Conservation (phyloP, 2,888 invertebrate species). For the Epirrhoe alternata region DNA sequence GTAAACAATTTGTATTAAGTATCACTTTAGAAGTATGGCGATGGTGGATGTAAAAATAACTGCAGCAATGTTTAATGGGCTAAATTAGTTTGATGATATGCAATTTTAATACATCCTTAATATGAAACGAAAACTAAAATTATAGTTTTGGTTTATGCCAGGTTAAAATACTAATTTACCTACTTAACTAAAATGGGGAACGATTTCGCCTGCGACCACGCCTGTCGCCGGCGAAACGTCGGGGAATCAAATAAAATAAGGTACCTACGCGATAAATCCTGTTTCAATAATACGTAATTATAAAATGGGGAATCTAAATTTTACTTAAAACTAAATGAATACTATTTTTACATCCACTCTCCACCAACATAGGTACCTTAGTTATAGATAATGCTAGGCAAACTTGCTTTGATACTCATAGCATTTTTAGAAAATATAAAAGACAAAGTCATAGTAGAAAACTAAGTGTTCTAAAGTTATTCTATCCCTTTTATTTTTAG, state of each 20-base stretch:
- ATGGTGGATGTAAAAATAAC: conserved; percentile 14
- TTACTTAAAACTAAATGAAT: background rate
- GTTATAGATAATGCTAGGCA: conserved; percentile 37
- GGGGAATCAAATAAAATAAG: no score
- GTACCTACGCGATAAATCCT: no score
- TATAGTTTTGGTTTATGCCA: no score
- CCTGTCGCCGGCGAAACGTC: no score
- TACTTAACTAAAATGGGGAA: no score
- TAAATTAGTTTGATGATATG: no score
- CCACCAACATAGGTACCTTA: conserved; percentile 3
- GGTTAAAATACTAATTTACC: no score
- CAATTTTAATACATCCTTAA: no score
- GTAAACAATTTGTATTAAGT: conserved; percentile 30
- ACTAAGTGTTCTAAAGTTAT: conserved; percentile 38
- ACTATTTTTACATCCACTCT: conserved; percentile 23
- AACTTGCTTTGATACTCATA: conserved; percentile 35
- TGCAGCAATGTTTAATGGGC: background rate
- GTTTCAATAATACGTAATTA: no score
- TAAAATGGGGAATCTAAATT: background rate
- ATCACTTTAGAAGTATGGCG: conserved; percentile 16
- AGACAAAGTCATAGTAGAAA: conserved; percentile 44
- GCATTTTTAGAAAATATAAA: conserved; percentile 28
- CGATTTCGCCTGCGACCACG: no score
- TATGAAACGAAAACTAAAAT: no score
- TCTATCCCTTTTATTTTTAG: conserved; percentile 40